Percentiles rank a stretch among this genome's conserved stretches.
These are phyloP conservation scores for Stegodyphus mimosarum DNA, from an alignment of 1,140 invertebrate genomes.

Conservation along the genomic window DNA sequence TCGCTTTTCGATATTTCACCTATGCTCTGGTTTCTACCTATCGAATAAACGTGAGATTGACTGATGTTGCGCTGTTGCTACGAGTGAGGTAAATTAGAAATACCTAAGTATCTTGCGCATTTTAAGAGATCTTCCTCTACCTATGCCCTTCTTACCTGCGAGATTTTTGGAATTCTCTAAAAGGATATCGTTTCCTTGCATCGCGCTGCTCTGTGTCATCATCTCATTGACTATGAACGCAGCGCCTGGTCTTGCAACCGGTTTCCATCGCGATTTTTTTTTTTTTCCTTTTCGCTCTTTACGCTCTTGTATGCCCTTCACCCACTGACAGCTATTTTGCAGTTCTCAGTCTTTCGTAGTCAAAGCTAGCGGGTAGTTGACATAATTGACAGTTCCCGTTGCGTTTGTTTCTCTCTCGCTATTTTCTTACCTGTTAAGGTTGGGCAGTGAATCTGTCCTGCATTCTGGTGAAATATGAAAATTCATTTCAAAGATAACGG, in stretches of 20 bases:
- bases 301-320: background rate
- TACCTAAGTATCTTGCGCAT: background rate
- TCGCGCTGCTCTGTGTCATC: background rate
- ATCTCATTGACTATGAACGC: background rate
- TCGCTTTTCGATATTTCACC: background rate
- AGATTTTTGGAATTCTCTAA: background rate
- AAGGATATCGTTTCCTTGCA: background rate
- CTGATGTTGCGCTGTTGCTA: background rate
- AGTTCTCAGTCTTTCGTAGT: background rate
- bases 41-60: background rate
- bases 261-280: background rate
- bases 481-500: background rate
- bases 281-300: background rate
- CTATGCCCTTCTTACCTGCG: background rate
- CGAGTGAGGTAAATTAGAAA: background rate
- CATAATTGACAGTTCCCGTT: background rate
- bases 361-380: background rate
- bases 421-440: background rate
- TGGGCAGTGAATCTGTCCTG: background rate
- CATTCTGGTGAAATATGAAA: background rate
- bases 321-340: background rate
- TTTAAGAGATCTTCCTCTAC: background rate
- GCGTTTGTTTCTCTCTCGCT: background rate
- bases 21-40: background rate
- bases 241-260: background rate